phyloP scores from a whole-genome alignment of 37 sponge, comb jelly and placozoan species.

The Aplysina aerophoba region DNA sequence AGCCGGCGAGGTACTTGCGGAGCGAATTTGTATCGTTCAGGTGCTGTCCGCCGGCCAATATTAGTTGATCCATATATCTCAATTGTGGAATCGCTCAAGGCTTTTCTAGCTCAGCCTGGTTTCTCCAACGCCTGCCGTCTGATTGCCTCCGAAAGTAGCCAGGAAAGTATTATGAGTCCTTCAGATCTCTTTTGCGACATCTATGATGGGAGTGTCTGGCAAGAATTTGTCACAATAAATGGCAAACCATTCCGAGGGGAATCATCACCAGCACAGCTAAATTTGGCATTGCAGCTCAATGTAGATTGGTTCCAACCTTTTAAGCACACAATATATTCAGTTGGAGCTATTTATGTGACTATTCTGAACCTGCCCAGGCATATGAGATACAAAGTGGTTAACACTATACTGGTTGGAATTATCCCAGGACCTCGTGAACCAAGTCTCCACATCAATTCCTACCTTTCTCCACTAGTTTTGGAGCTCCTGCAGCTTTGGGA shows the following conservation, averaged over 20 bases:
- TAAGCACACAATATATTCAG: conserved; percentile 29
- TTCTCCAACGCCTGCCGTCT: too few relatives aligned
- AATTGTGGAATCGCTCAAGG: too few relatives aligned
- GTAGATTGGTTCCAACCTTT: conserved; percentile 41
- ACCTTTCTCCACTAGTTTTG: neutral
- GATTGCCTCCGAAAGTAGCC: too few relatives aligned
- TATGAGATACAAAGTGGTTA: neutral
- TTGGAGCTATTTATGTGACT: conserved; percentile 27
- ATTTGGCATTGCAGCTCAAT: conserved; percentile 1
- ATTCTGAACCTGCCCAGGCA: conserved; percentile 18
- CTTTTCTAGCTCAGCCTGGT: too few relatives aligned
- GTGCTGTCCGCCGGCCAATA: too few relatives aligned
- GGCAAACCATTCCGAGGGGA: neutral
- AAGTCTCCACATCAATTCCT: neutral
- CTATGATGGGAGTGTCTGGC: conserved; percentile 2
- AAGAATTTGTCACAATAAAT: neutral
- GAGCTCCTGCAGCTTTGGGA: neutral
- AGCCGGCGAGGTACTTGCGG: too few relatives aligned
- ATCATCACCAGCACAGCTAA: neutral
- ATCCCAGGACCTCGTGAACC: conserved; percentile 15
- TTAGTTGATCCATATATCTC: too few relatives aligned
- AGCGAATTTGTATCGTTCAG: too few relatives aligned
- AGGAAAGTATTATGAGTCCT: too few relatives aligned
- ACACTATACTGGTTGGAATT: neutral
- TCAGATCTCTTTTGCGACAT: neutral